Conservation (phyloP, 2,113 vertebrate species). For the Egretta garzetta region DNA sequence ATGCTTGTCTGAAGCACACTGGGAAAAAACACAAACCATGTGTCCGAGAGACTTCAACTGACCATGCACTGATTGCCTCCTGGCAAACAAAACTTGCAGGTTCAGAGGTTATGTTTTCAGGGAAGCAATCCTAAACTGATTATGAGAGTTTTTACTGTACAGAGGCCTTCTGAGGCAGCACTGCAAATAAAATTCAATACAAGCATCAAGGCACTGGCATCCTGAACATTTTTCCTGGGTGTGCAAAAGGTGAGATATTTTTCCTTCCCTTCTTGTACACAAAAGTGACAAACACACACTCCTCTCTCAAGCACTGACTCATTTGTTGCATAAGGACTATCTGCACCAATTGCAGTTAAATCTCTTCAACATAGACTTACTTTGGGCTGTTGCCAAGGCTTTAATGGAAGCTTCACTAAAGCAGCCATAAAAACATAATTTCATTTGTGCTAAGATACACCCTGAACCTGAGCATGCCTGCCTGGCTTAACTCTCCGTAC, state of each 20-base stretch:
- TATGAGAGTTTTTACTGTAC: neutral
- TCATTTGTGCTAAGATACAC: neutral
- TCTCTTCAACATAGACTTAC: neutral
- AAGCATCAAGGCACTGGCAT: neutral
- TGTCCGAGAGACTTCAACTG: neutral
- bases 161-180: neutral
- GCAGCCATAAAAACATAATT: neutral
- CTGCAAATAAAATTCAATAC: neutral
- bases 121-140: neutral
- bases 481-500: neutral
- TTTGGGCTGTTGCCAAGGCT: neutral
- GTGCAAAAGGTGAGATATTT: neutral
- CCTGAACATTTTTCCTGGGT: neutral
- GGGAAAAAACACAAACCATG: neutral
- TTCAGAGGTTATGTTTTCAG: neutral
- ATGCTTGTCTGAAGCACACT: neutral
- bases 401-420: neutral
- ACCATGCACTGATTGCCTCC: neutral
- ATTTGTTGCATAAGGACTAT: neutral
- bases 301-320: neutral
- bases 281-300: neutral
- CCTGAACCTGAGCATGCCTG: neutral
- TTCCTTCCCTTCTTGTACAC: neutral
- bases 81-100: neutral
- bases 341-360: neutral